phyloP scores from a whole-genome alignment of 2,797 vertebrate species.

The Benthosema pterotum region DNA sequence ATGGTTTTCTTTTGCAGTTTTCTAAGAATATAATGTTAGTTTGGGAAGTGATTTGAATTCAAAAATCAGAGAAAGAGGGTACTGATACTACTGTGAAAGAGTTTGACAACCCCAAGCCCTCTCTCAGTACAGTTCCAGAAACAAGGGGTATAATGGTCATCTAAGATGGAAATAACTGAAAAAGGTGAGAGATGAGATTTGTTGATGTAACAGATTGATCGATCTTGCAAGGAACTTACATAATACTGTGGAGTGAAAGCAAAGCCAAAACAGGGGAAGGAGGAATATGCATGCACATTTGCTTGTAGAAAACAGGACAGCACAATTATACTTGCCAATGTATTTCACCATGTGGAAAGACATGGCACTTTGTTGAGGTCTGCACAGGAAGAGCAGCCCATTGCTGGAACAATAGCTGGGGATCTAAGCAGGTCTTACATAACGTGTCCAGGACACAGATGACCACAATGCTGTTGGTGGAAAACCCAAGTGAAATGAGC shows the following conservation, averaged over 20 bases:
- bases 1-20: too few species aligned
- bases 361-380: slow-evolving; percentile 45
- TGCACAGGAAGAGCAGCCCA: slow-evolving; percentile 70
- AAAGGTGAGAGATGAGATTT: slow-evolving; percentile 35
- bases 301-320: slow-evolving; percentile 20
- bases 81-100: too few species aligned
- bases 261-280: background rate
- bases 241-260: background rate
- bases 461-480: slow-evolving; percentile 29
- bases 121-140: slow-evolving; percentile 5
- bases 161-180: slow-evolving; percentile 21
- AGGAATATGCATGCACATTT: slow-evolving; percentile 8
- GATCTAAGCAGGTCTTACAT: slow-evolving; percentile 69
- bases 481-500: slow-evolving; percentile 33
- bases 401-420: slow-evolving; percentile 73
- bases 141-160: background rate
- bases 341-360: slow-evolving; percentile 44
- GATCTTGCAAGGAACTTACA: slow-evolving; percentile 5
- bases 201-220: slow-evolving; percentile 1
- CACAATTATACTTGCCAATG: slow-evolving; percentile 14
- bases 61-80: too few species aligned
- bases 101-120: too few species aligned
- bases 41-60: too few species aligned
- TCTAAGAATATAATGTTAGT: too few species aligned
- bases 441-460: slow-evolving; percentile 45